Evolutionary conservation across 2,113 vertebrate genomes (phyloP).

Genomic region (Platichthys flesus): DNA sequence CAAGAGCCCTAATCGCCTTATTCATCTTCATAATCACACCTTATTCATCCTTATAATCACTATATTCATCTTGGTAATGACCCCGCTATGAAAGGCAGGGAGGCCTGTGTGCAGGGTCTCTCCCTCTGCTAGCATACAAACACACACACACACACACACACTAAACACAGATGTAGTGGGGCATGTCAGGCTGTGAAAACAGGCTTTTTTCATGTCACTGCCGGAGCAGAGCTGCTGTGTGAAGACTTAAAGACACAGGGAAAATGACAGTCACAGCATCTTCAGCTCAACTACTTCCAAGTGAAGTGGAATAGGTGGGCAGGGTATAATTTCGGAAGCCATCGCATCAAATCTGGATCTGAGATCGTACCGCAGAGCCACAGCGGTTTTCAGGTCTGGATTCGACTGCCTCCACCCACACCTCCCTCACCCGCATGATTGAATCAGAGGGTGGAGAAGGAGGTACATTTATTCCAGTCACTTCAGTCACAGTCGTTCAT

Average conservation of each 20-base stretch:
- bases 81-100: slow-evolving; percentile 49
- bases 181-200: slow-evolving; percentile 24
- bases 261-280: slow-evolving; percentile 14
- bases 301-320: neutral
- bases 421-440: too few relatives aligned
- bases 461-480: too few relatives aligned
- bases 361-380: neutral
- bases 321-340: slow-evolving; percentile 20
- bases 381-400: neutral
- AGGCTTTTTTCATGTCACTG: slow-evolving; percentile 43
- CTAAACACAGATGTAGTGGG: slow-evolving; percentile 6
- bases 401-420: slow-evolving; percentile 13
- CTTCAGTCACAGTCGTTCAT: too few relatives aligned
- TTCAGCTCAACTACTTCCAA: neutral
- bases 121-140: neutral
- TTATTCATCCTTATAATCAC: slow-evolving; percentile 76
- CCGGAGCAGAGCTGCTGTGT: slow-evolving; percentile 4
- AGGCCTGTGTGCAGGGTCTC: slow-evolving; percentile 18
- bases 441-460: neutral
- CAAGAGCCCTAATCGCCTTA: slow-evolving; percentile 73
- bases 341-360: neutral
- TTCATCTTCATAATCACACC: slow-evolving; percentile 79
- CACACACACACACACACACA: slow-evolving; percentile 1
- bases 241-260: slow-evolving; percentile 23
- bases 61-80: slow-evolving; percentile 77